Evolutionary conservation across 1,140 invertebrate genomes (phyloP), one percentile per base, ranked within the genome.

Genomic region (Tetranychus cinnabarinus): DNA sequence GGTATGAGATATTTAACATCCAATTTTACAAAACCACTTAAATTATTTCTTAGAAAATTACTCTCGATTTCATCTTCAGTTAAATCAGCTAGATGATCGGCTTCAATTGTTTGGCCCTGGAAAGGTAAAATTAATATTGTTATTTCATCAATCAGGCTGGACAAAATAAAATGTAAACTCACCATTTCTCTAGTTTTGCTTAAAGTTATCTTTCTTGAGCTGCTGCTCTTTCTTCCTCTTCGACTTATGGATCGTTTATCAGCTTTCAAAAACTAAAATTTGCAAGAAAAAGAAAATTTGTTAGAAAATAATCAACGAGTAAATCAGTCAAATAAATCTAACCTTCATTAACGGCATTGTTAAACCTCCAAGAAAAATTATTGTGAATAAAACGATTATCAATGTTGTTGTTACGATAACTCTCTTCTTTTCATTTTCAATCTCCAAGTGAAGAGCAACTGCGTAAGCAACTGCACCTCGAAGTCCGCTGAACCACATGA

Each of bases 401-500:
- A 97, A 77, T 0, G 93, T 97, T 0, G 90, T 93, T 4, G 93
- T 97, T 56, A 98, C 92, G 57, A 98, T 85, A 6, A 98, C 88
- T 68, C 90, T 86, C 3, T 89, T 79, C 3, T 87, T 93, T 73
- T 95, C 88, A 63, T 85, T 86, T 42, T 71, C 68, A 70, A 97
- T 85, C 67, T 96, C 86, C 63, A 97, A 79, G 77, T 99, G 92
- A 42, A 99, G 78, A 10, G 90, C 93, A 0, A 99, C 74, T 4
- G 93, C 93, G 75, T 98, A 98, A 0, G 92, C 92, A 73, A 99
- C 95, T 15, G 93, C 95, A 45, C 95, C 95, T 52, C 93, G 78
- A 62, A 97, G 75, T 55, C 89, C 89, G 72, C 89, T 95, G 70
- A 97, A 97, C 92, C 92, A 97, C 92, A 97, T 97, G 55, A 98